Conservation (phyloP, 2,113 vertebrate species). For the Elaphurus davidianus region DNA sequence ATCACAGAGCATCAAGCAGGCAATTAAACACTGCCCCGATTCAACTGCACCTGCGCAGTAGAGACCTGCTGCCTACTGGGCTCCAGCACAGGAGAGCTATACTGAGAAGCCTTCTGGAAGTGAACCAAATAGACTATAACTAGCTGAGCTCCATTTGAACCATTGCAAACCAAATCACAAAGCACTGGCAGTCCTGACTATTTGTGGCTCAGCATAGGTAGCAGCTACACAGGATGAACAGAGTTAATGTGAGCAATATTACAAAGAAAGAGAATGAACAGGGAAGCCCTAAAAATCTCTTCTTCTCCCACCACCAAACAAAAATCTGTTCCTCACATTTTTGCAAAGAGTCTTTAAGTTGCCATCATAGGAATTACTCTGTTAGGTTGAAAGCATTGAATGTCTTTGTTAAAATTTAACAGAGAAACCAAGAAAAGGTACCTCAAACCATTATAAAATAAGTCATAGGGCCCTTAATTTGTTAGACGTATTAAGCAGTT, state of each 20-base stretch:
- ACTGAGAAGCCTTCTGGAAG: background rate
- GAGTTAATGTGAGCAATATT: background rate
- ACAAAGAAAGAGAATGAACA: background rate
- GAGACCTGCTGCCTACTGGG: background rate
- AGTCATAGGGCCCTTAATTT: background rate
- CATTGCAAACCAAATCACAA: background rate
- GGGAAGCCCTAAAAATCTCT: background rate
- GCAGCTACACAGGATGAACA: background rate
- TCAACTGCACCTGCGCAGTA: background rate
- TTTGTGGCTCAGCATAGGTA: background rate
- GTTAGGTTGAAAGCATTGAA: background rate
- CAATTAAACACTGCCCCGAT: background rate
- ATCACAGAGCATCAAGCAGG: background rate
- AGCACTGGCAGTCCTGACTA: background rate
- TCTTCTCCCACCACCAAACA: background rate
- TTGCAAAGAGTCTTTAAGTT: slow-evolving; percentile 8
- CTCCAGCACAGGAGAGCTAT: background rate
- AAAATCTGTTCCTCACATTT: background rate
- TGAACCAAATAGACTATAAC: background rate
- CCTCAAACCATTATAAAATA: background rate
- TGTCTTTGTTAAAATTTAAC: background rate
- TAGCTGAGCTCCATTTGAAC: background rate
- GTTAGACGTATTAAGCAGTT: background rate
- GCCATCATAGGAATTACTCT: background rate
- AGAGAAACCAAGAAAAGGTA: background rate